A percentile compares a stretch with the other conserved stretches of the same genome.
These are phyloP conservation scores for Phenacoccus solenopsis DNA, from an alignment of 1,140 invertebrate species.

Conservation along the genomic window DNA sequence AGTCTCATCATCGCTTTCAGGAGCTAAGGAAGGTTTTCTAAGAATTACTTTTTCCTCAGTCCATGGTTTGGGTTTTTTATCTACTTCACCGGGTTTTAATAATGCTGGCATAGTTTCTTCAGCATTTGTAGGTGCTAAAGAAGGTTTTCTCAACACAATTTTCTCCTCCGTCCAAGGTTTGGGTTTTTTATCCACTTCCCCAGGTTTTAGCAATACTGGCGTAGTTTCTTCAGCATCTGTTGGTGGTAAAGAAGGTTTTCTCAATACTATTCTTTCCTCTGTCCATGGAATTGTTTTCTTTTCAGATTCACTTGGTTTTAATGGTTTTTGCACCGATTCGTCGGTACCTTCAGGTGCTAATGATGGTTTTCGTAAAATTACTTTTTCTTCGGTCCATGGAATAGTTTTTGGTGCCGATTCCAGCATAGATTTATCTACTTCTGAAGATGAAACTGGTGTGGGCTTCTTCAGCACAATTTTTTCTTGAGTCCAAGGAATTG, in stretches of 20 bases:
- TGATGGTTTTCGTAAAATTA: slow-evolving; percentile 31
- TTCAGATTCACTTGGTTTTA: slow-evolving; percentile 18
- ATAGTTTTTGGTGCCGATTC: slow-evolving; percentile 14
- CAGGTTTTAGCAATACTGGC: too few relatives aligned
- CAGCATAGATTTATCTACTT: neutral
- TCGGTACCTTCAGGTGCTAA: slow-evolving; percentile 28
- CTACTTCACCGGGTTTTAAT: neutral
- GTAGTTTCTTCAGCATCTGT: slow-evolving; percentile 33
- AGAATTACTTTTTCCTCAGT: slow-evolving; percentile 27
- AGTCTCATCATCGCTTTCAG: neutral
- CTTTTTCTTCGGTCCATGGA: slow-evolving; percentile 29
- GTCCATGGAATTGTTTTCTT: slow-evolving; percentile 21
- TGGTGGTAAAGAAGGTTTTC: slow-evolving; percentile 26
- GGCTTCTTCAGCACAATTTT: slow-evolving; percentile 31
- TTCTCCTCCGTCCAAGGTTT: slow-evolving; percentile 28
- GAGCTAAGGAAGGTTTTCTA: slow-evolving; percentile 20
- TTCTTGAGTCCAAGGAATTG: slow-evolving; percentile 37
- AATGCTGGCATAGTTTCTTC: slow-evolving; percentile 19
- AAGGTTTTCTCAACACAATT: slow-evolving; percentile 32
- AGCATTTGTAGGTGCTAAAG: slow-evolving; percentile 29
- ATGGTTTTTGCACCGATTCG: slow-evolving; percentile 19
- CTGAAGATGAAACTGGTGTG: neutral
- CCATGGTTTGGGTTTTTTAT: slow-evolving; percentile 24
- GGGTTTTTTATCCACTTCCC: slow-evolving; percentile 11
- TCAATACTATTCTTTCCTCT: slow-evolving; percentile 23